A percentile compares a stretch with the other conserved stretches of the same genome.
Evolutionary conservation across 2,113 vertebrate species (phyloP).

Genomic region (Ailuropoda melanoleuca): DNA sequence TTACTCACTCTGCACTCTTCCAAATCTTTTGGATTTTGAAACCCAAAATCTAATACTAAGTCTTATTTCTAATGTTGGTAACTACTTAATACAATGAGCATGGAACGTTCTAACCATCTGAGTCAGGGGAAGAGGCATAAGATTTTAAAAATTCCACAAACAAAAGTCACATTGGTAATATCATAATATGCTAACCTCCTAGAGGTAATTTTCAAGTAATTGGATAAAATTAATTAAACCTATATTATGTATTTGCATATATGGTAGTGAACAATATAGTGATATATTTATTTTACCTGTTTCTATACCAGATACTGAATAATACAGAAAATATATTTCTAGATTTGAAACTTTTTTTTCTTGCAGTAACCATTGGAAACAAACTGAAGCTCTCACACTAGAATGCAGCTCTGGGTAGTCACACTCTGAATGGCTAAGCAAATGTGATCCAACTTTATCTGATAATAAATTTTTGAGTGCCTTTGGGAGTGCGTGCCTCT

Average conservation of each 20-base stretch:
- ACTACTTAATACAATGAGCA: background rate
- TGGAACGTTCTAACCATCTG: background rate
- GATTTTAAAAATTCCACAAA: background rate
- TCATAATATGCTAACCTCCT: background rate
- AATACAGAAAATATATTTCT: background rate
- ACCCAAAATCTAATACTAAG: background rate
- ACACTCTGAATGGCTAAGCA: conserved; percentile 46
- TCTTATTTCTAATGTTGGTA: background rate
- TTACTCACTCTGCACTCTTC: background rate
- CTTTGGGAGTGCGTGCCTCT: background rate
- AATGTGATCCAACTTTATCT: background rate
- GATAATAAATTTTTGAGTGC: background rate
- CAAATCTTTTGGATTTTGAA: background rate
- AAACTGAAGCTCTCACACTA: background rate
- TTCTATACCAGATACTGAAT: background rate
- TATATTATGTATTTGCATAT: background rate
- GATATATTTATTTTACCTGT: background rate
- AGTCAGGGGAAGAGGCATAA: background rate
- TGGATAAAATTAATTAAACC: background rate
- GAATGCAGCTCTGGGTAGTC: background rate
- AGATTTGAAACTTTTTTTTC: background rate
- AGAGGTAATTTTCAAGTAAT: background rate
- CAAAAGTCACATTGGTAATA: background rate
- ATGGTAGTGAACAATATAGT: background rate
- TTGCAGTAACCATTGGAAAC: background rate